These are phyloP conservation scores for Mustela lutreola DNA, from an alignment of 2,113 vertebrate species.

Conservation along the genomic window DNA sequence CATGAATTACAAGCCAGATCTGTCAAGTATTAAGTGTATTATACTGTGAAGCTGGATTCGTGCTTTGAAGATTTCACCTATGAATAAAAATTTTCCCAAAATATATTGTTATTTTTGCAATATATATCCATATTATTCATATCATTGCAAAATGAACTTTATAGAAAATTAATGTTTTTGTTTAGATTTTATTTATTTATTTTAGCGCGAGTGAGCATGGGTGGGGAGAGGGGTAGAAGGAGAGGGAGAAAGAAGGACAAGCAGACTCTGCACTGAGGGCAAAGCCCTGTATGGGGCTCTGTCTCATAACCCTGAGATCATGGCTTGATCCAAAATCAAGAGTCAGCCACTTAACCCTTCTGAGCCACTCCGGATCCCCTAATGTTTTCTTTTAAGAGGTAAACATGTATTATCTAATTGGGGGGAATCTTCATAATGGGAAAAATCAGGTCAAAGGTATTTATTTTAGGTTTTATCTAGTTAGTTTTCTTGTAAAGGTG, in stretches of 20 bases:
- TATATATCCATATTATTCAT: neutral
- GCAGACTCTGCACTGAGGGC: neutral
- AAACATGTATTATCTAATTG: neutral
- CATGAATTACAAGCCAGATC: neutral
- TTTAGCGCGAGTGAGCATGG: neutral
- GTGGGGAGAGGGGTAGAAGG: neutral
- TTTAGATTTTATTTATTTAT: neutral
- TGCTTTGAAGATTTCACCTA: neutral
- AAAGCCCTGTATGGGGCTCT: neutral
- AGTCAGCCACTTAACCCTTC: neutral
- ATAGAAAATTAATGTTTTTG: neutral
- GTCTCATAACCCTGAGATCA: neutral
- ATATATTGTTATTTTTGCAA: neutral
- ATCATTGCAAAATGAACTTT: neutral
- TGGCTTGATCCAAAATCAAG: neutral
- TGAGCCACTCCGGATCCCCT: neutral
- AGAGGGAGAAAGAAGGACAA: neutral
- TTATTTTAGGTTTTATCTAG: neutral
- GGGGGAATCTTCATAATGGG: neutral
- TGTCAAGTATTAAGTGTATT: neutral
- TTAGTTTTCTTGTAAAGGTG: conserved; percentile 4
- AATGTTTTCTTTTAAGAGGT: conserved; percentile 46
- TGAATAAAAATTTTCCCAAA: neutral
- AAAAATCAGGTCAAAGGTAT: neutral
- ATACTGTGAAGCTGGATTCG: neutral